A percentile compares a stretch with the other conserved stretches of the same genome.
These are phyloP conservation scores for Mesoligia furuncula DNA, from an alignment of 2,888 invertebrate genomes.

Conservation along the genomic window DNA sequence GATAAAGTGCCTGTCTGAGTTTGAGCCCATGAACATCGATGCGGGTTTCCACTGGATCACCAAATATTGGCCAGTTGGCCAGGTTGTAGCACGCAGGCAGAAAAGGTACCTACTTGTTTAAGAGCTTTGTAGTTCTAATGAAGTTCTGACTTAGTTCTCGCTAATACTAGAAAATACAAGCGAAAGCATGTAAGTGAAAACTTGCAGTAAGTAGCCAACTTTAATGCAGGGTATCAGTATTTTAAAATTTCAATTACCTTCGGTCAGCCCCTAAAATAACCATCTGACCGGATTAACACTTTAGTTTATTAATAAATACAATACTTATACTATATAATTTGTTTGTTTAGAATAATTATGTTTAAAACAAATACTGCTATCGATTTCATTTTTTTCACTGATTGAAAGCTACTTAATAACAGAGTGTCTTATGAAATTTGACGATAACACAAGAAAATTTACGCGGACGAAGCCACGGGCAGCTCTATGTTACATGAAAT, in stretches of 20 bases:
- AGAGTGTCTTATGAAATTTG: not conserved
- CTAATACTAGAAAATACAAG: not conserved
- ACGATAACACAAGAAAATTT: not conserved
- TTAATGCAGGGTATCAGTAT: not conserved
- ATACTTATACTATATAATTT: not conserved
- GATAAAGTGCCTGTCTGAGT: not conserved
- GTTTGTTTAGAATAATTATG: not conserved
- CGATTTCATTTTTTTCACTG: not conserved
- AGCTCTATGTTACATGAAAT: not conserved
- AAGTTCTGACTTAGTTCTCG: not conserved
- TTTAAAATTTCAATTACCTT: not conserved
- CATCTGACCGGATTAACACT: not conserved
- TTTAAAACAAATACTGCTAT: no score
- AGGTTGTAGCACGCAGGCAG: not conserved
- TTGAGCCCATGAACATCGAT: not conserved
- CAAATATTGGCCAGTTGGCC: not conserved
- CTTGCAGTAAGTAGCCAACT: not conserved
- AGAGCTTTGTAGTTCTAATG: not conserved
- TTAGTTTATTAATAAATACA: not conserved
- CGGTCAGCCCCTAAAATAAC: not conserved
- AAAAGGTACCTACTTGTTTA: not conserved
- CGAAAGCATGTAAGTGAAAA: not conserved
- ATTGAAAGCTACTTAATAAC: not conserved
- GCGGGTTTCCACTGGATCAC: not conserved
- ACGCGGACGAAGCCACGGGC: not conserved